Base-by-base conservation (phyloP, 2,888 invertebrate genomes). In the Exocentrus adspersus region DNA sequence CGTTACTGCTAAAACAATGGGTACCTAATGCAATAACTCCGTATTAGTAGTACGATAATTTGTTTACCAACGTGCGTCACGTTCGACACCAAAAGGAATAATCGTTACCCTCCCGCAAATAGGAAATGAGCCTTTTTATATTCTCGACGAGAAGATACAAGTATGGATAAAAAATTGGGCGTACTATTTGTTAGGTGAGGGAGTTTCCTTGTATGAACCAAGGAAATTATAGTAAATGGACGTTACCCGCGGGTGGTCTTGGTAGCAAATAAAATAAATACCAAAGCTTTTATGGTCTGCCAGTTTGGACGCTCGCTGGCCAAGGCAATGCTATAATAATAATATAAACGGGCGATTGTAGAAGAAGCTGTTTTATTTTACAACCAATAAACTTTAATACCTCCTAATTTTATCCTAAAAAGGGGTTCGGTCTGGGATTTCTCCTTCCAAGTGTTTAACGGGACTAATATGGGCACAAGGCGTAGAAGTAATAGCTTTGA, bases 21-120 rank as follows among this genome's bases (percentile, higher is more conserved):
- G n/a, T n/a, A n/a, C n/a, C n/a, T n/a, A n/a, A n/a, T n/a, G n/a
- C n/a, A n/a, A n/a, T n/a, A n/a, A n/a, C n/a, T n/a, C n/a, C n/a
- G n/a, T n/a, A n/a, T n/a, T n/a, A n/a, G n/a, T 48, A 21, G 19
- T 1, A 12, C 6, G n/a, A 48, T 28, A 9, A 51, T 51, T 51
- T 51, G 32, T 51, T 51, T 32, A 32, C 19, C 32, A 32, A 51
- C n/a, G 16, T 51, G 37, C 51, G 30, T 17, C 30, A 32, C 19
- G 4, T 30, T 51, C 32, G 19, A n/a, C n/a, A n/a, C n/a, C n/a
- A n/a, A n/a, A n/a, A n/a, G n/a, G n/a, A n/a, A n/a, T n/a, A n/a
- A n/a, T n/a, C n/a, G n/a, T n/a, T n/a, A n/a, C n/a, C 30, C 16
- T 10, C 37, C 19, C 14, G 32, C 6, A n/a, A n/a, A n/a, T n/a